phyloP scores from a whole-genome alignment of 2,113 vertebrate species.

The Isurus oxyrinchus region DNA sequence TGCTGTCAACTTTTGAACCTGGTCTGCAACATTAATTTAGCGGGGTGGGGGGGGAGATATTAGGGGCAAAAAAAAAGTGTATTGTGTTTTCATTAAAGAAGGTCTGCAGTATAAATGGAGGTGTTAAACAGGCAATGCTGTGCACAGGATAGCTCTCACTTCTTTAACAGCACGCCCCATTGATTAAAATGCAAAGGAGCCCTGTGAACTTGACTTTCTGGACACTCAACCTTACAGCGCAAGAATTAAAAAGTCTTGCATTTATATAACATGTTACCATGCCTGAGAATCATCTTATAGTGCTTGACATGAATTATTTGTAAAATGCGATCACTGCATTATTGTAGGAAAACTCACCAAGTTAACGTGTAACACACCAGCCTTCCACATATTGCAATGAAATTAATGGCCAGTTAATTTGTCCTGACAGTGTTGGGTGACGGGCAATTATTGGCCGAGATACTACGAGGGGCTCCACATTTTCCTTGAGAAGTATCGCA shows the following conservation, averaged over 20 bases:
- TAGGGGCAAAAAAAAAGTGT: not conserved
- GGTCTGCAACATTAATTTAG: not conserved
- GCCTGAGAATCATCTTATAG: not conserved
- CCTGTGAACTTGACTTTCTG: not conserved
- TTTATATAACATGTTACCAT: not conserved
- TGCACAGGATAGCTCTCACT: not conserved
- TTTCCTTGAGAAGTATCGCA: not conserved
- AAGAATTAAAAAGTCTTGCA: not conserved
- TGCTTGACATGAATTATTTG: not conserved
- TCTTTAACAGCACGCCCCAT: not conserved
- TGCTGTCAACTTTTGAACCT: not conserved
- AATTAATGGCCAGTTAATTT: not conserved
- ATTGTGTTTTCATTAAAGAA: not conserved
- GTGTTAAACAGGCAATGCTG: not conserved
- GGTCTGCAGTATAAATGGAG: not conserved
- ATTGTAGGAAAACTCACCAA: not conserved
- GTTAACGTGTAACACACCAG: not conserved
- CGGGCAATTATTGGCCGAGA: not conserved
- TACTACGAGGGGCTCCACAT: not conserved
- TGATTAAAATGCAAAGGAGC: not conserved
- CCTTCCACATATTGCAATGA: not conserved
- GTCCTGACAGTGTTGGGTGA: not conserved
- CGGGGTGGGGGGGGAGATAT: not conserved
- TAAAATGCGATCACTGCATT: not conserved
- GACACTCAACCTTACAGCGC: not conserved